Evolutionary conservation across 2,797 vertebrate species (phyloP), one percentile per base, ranked within the genome.

Genomic region (Sebastiscus tertius): DNA sequence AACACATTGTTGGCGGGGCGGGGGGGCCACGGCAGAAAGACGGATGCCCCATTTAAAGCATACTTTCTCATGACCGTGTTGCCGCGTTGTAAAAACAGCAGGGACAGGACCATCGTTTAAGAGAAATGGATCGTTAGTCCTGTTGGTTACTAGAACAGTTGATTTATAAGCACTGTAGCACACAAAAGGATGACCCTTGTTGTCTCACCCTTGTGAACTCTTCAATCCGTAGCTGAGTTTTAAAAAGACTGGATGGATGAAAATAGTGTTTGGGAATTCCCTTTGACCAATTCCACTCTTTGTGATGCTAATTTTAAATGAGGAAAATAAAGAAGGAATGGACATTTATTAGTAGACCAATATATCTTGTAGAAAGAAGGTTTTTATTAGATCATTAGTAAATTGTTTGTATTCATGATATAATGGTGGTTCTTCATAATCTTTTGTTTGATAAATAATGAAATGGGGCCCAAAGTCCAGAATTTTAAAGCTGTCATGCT

Each of bases 31-130:
- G 10, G 81, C 27, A 22, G 82, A 82, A 65, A 85, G 89, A 87
- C 22, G 59, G 79, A 87, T 81, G 87, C 75, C 77, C 74, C 4
- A 2, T 85, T 59, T 70, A 77, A 79, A 83, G 72, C 81, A 63
- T 68, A 65, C 84, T 79, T 91, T 87, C 83, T 90, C 81, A 88
- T 87, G 72, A 75, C 58, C 0, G 14, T 86, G 87, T 83, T 88
- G 88, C 78, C 3, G 14, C 24, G 85, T 82, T 85, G 84, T 92
- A 88, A 92, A 90, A 89, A 69, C 62, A 71, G 64, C 84, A 66
- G 66, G 70, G 70, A 60, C 39, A 31, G 62, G 33, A 63, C 27
- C 16, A 46, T 81, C 65, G 63, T 87, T 70, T 36, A 66, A 59
- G 60, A 77, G 62, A 68, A 73, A 77, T 49, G 18, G 61, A 69